Base-by-base conservation (phyloP, 2,797 vertebrate genomes). In the Onychomys torridus region DNA sequence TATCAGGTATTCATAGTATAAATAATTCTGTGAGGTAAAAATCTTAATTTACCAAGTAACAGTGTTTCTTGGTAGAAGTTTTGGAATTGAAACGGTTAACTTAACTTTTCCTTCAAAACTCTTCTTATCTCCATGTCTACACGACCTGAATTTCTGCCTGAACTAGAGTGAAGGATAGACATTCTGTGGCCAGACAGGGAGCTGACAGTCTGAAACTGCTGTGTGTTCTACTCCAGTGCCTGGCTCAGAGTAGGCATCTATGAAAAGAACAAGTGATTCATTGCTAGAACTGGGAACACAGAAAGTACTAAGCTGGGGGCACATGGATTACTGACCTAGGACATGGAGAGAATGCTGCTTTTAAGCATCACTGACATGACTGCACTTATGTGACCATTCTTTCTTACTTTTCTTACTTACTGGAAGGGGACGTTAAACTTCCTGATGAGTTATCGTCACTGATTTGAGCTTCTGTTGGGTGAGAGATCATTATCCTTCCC, bases 21-120 rank as follows among this genome's bases (percentile, higher is more conserved):
- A 93, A 77, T 19, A 86, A 16, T 29, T 37, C 75, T 92, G 5
- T 71, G 27, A 57, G 29, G 29, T 57, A 52, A 88, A 61, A 85
- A 69, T 82, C 52, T 90, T 71, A 89, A n/a, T 79, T 95, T 91
- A 83, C 8, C 75, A 75, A 75, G 90, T 91, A 76, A 81, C 83
- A 32, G 25, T 10, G 1, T 78, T 90, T 94, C 59, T n/a, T 76
- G 17, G 32, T 88, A 93, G 90, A 76, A 21, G 17, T 86, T 89
- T 43, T 16, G 29, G 23, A 3, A 11, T 4, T 85, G 25, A 32
- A 76, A 12, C 52, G 6, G 32, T 63, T 90, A 73, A 78, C 55
- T 93, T 65, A 96, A 61, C 23, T 67, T 93, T 65, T 84, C 40
- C 59, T 76, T 71, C 46, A 94, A 82, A 95, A 46, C 5, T 21